Evolutionary conservation across 92 coral and sea anemone species (phyloP), one percentile per base, ranked within the genome.

Genomic region (Muricea muricata): DNA sequence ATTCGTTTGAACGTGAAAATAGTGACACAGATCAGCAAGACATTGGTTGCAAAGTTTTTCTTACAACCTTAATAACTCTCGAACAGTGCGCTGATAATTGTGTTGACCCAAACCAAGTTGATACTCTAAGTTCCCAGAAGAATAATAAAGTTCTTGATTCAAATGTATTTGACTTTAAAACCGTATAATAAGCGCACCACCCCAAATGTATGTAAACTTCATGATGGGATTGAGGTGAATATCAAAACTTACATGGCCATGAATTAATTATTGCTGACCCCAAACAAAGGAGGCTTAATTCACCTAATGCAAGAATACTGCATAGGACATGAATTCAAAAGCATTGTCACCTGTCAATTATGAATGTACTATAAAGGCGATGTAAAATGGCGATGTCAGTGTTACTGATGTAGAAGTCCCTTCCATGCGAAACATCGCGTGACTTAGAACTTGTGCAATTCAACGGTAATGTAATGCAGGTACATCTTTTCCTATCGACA

Each of bases 171-270:
- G 5, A 89, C 93, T 28, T 80, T 84, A 1, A 69, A 73, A 34
- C 89, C 89, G 34, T 65, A 31, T 56, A 84, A 90, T 66, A 84
- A 39, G 70, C 66, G 45, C 7, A 85, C 87, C 30, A 56, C 81
- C 56, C 71, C 86, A 41, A 7, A 73, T 4, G 32, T 41, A 35
- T 90, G 93, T 81, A 90, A 86, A 63, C 40, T 83, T 72, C 90
- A 90, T 83, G 71, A 88, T n/a, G 91, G 86, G 34, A 84, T 87
- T 41, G 93, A 83, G 35, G 24, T 79, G 21, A 85, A 89, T 46
- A 83, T 89, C 13, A 73, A 85, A 7, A 73, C 84, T 55, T 72
- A 57, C 15, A 30, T 46, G 81, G 54, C 17, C 80, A 57, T 63
- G 86, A 37, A 85, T 85, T 29, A 41, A 48, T 91, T 25, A 29